These are phyloP conservation scores for Drosophila pseudoobscura DNA, from an alignment of 1,140 invertebrate genomes.

Conservation along the genomic window DNA sequence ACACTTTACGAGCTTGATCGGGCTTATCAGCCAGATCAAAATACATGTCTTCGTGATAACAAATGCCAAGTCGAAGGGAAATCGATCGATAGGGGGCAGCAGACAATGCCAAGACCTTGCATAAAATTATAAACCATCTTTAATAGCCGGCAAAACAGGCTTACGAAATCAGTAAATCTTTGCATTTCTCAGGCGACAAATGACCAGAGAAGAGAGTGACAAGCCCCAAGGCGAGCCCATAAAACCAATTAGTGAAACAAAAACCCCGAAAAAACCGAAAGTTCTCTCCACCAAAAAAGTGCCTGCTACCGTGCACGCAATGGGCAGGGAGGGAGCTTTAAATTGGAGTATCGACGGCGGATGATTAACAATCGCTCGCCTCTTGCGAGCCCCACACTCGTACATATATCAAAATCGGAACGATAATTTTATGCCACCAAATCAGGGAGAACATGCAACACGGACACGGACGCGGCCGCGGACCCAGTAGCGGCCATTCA, in stretches of 20 bases:
- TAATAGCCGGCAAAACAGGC: conserved; percentile 47
- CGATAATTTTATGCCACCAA: conserved; percentile 71
- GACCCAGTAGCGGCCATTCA: conserved; percentile 17
- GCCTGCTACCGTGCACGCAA: conserved; percentile 45
- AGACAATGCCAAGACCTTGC: conserved; percentile 62
- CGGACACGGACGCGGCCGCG: conserved; percentile 29
- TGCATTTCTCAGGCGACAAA: conserved; percentile 50
- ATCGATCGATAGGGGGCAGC: conserved; percentile 23
- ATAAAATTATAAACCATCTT: conserved; percentile 67
- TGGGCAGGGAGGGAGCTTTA: conserved; percentile 4
- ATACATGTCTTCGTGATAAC: conserved; percentile 63
- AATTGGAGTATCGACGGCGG: conserved; percentile 29
- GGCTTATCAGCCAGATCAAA: conserved; percentile 64
- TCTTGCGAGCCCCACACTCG: conserved; percentile 5
- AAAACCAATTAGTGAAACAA: conserved; percentile 57
- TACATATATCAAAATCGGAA: conserved; percentile 44
- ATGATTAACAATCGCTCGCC: conserved; percentile 25
- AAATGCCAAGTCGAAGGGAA: conserved; percentile 54
- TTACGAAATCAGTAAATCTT: conserved; percentile 48
- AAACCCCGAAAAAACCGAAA: conserved; percentile 12
- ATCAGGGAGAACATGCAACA: conserved; percentile 59
- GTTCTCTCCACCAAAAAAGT: conserved; percentile 13
- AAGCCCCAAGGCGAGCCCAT: conserved; percentile 36
- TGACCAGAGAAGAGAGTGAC: conserved; percentile 40
- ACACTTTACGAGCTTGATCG: conserved; percentile 42